These are phyloP conservation scores for Synanceia verrucosa DNA, from an alignment of 2,797 vertebrate genomes.

Conservation along the genomic window DNA sequence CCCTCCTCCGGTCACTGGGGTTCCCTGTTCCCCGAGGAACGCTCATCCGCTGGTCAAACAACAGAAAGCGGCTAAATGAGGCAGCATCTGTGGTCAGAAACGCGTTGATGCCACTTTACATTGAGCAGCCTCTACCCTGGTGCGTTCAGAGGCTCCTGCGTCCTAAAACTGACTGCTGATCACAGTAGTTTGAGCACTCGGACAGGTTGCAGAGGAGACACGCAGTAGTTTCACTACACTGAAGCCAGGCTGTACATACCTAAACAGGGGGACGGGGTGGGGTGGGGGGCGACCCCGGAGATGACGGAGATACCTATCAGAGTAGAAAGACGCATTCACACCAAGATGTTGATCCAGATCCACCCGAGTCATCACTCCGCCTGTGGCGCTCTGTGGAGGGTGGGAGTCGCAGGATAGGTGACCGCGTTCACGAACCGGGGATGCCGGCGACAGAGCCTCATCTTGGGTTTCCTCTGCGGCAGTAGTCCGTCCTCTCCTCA, in stretches of 20 bases:
- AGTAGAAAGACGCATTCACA: conserved; percentile 11
- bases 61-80: conserved; percentile 13
- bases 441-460: conserved; percentile 37
- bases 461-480: conserved; percentile 58
- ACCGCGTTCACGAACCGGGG: conserved; percentile 20
- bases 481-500: conserved; percentile 33
- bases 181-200: conserved; percentile 25
- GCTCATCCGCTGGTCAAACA: conserved; percentile 56
- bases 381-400: too few relatives aligned
- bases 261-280: conserved; percentile 10
- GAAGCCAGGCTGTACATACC: conserved; percentile 40
- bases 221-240: background rate
- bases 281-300: conserved; percentile 23
- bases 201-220: conserved; percentile 43
- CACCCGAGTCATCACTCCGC: conserved; percentile 53
- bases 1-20: conserved; percentile 46
- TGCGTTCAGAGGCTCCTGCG: conserved; percentile 10
- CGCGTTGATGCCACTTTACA: conserved; percentile 14
- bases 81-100: conserved; percentile 26
- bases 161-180: background rate
- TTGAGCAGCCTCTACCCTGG: conserved; percentile 7
- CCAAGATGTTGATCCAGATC: conserved; percentile 46
- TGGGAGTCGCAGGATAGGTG: conserved; percentile 32
- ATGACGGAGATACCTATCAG: conserved; percentile 29
- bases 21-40: conserved; percentile 20